Evolutionary conservation across 2,113 vertebrate genomes (phyloP), one percentile per base, ranked within the genome.

Genomic region (Microcebus murinus): DNA sequence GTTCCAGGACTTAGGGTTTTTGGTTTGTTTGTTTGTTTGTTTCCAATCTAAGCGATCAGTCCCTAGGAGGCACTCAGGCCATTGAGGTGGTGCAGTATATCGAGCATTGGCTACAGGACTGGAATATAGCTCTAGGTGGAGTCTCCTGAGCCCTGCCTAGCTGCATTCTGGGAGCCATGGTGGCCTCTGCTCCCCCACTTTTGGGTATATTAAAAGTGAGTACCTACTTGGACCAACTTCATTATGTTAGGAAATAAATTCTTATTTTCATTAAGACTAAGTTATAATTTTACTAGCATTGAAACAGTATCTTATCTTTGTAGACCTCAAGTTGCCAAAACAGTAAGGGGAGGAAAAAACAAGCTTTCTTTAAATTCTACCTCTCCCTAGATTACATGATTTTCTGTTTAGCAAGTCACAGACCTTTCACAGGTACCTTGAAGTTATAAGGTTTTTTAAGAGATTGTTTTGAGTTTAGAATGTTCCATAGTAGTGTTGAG

Each of bases 331-430:
- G 67, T 77, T 74, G 34, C 77, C n/a, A 39, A 87, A 50, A 65
- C 12, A 67, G 1, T 48, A n/a, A 55, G 68, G 34, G 9, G 18
- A 67, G 45, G 70, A 39, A 76, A 95, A 92, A 95, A 17, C 6
- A 71, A 94, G 39, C 29, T 42, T 63, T 81, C 20, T 95, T 97
- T 77, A 88, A 84, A 81, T 65, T 65, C 48, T 6, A 57, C 5
- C 13, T 81, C 73, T 93, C 36, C 63, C 50, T 61, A 36, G 50
- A 27, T 18, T 18, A 76, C 63, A 61, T 1, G 0, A 1, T 87
- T 87, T 94, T 95, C 67, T 90, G 2, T 48, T 91, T 83, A 90
- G 85, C 63, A 83, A 77, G 79, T 80, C 29, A 50, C 25, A 55
- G 20, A 91, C 10, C n/a, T 95, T 90, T 92, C 88, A 59, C 6